Conservation (phyloP, 2,888 invertebrate species). For the Xanthostigma xanthostigma region DNA sequence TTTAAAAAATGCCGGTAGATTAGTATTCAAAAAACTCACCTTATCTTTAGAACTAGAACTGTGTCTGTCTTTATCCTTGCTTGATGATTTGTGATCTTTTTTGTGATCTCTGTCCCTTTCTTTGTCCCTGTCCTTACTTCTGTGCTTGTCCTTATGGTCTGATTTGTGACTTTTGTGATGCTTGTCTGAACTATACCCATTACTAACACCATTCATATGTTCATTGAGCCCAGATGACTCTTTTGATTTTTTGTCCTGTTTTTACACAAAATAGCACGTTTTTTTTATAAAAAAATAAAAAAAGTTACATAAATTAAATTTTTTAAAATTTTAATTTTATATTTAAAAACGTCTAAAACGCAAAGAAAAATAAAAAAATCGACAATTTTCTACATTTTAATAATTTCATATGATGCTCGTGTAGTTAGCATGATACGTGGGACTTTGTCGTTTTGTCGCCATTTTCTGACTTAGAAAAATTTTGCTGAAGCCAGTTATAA, state of each 20-base stretch:
- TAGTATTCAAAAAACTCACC: neutral
- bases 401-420: neutral
- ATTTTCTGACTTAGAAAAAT: slow-evolving; percentile 75
- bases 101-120: slow-evolving; percentile 25
- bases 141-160: slow-evolving; percentile 49
- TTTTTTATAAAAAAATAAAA: neutral
- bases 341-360: slow-evolving; percentile 1
- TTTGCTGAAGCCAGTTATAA: slow-evolving; percentile 25
- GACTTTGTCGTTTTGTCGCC: slow-evolving; percentile 63
- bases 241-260: slow-evolving; percentile 2
- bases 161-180: slow-evolving; percentile 38
- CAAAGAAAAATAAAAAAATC: neutral
- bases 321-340: slow-evolving; percentile 5
- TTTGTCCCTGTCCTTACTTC: slow-evolving; percentile 48
- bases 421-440: slow-evolving; percentile 25
- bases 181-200: slow-evolving; percentile 46
- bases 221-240: slow-evolving; percentile 17
- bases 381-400: neutral
- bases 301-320: slow-evolving; percentile 4
- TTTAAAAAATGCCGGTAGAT: too few relatives aligned
- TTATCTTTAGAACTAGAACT: slow-evolving; percentile 25
- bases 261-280: slow-evolving; percentile 1
- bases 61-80: slow-evolving; percentile 36
- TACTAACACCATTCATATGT: slow-evolving; percentile 66
- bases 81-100: slow-evolving; percentile 21